Evolutionary conservation across 2,797 vertebrate species (phyloP).

Genomic region (Scyliorhinus canicula): DNA sequence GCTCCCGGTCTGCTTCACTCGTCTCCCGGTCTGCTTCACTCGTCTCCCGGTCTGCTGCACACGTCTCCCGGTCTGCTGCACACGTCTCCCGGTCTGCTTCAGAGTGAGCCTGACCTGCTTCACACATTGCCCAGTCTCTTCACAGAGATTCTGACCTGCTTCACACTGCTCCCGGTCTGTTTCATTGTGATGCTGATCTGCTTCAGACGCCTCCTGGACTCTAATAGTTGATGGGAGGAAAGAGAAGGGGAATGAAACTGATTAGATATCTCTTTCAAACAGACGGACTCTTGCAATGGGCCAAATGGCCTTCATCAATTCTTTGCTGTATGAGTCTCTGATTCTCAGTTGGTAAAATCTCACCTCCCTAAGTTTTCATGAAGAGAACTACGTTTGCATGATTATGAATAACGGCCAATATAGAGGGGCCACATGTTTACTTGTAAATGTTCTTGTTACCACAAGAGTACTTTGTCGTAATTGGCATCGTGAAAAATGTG

Average conservation of each 20-base stretch:
- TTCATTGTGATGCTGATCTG: neutral
- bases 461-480: neutral
- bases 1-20: no score
- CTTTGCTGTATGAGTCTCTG: neutral
- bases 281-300: neutral
- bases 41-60: no score
- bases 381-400: neutral
- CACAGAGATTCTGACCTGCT: neutral
- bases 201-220: neutral
- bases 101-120: no score
- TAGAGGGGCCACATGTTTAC: neutral
- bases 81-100: no score
- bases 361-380: neutral
- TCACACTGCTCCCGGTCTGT: neutral
- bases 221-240: neutral
- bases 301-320: neutral
- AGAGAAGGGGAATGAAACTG: neutral
- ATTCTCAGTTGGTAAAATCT: neutral
- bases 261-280: neutral
- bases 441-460: neutral
- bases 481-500: neutral
- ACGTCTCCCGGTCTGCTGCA: no score
- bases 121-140: no score
- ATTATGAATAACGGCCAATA: neutral
- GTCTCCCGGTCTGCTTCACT: no score